Conservation (phyloP, 2,888 invertebrate species). For the Pristionchus mayeri region DNA sequence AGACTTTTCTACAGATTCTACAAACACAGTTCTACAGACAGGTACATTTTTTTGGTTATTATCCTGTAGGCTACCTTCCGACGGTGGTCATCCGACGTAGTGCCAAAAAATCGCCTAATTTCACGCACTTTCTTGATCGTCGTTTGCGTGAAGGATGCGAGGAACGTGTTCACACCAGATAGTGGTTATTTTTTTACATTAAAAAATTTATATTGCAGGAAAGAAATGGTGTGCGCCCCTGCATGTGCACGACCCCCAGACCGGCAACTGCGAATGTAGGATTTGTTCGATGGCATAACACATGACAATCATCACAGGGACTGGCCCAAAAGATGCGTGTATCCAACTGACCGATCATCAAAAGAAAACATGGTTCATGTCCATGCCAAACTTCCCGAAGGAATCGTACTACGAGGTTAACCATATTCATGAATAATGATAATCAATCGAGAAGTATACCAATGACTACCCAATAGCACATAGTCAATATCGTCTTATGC, state of each 20-base stretch:
- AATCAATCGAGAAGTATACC: no score
- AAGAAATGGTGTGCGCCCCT: background rate
- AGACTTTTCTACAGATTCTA: no score
- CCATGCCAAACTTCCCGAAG: background rate
- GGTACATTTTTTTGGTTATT: no score
- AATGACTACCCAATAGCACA: no score
- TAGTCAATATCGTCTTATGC: no score
- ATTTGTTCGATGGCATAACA: no score
- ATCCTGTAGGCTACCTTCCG: no score
- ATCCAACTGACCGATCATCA: background rate
- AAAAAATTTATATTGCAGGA: background rate
- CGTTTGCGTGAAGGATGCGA: background rate
- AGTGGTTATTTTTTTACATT: background rate
- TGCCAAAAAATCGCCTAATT: no score
- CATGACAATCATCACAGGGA: no score
- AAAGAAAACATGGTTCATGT: background rate
- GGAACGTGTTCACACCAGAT: background rate
- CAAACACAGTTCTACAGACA: no score
- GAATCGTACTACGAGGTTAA: background rate
- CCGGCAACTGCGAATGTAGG: background rate
- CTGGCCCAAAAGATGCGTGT: background rate
- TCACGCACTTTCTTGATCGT: no score
- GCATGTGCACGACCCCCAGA: background rate
- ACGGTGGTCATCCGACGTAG: no score
- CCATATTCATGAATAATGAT: background rate